Percentiles rank a stretch among this genome's conserved stretches.
Evolutionary conservation across 2,888 invertebrate genomes (phyloP).

Genomic region (Choristoneura rosaceana): DNA sequence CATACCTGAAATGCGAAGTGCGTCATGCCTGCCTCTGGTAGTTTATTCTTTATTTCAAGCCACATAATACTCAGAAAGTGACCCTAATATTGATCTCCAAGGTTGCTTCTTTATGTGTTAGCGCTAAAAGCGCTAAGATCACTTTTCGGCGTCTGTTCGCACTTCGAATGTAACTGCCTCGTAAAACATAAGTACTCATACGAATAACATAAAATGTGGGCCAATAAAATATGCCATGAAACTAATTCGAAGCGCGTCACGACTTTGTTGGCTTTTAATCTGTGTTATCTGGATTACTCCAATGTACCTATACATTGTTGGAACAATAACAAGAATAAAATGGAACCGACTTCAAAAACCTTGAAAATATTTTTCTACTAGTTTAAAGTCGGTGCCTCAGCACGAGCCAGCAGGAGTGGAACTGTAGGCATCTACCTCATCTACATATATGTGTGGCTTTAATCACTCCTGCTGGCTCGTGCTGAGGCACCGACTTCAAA

Average conservation of each 20-base stretch:
- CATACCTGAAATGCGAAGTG: too few relatives aligned
- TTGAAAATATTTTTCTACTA: too few relatives aligned
- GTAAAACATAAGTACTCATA: slow-evolving; percentile 21
- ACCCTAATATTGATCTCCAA: not conserved
- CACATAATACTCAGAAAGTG: not conserved
- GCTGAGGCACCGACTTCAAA: too few relatives aligned
- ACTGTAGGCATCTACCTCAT: too few relatives aligned
- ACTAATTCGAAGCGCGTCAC: slow-evolving; percentile 3
- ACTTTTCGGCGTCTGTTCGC: slow-evolving; percentile 16
- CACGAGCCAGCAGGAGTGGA: too few relatives aligned
- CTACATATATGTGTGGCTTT: too few relatives aligned
- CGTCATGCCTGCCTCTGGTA: too few relatives aligned
- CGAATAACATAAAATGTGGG: slow-evolving; percentile 22
- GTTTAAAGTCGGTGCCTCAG: too few relatives aligned
- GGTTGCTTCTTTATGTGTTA: slow-evolving; percentile 10
- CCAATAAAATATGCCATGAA: slow-evolving; percentile 13
- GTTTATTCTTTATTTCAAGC: too few relatives aligned
- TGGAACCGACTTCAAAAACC: too few relatives aligned
- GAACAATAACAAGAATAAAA: too few relatives aligned
- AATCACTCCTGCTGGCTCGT: too few relatives aligned
- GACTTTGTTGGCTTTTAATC: slow-evolving; percentile 9
- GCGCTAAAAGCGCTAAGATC: slow-evolving; percentile 5
- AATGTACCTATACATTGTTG: not conserved
- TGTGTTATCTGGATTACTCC: not conserved
- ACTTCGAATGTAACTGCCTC: not conserved